phyloP scores from a whole-genome alignment of 2,797 vertebrate genomes.

The Poeciliopsis gracilis region DNA sequence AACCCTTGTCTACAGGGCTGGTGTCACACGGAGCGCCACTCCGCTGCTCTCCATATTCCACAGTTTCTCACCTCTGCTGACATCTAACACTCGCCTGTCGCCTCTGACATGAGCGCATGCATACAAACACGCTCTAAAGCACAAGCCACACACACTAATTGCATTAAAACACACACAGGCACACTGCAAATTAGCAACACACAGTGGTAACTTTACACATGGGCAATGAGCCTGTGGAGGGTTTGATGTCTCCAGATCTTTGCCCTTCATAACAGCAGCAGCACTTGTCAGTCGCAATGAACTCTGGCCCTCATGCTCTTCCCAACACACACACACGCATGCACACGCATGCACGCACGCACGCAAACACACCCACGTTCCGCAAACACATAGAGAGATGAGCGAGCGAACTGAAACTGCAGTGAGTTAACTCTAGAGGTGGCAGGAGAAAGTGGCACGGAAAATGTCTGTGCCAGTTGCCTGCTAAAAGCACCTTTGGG shows the following conservation, averaged over 20 bases:
- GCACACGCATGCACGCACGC: slow-evolving; percentile 30
- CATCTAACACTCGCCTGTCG: slow-evolving; percentile 68
- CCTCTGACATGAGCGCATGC: slow-evolving; percentile 60
- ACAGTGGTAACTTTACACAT: slow-evolving; percentile 40
- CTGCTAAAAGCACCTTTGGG: slow-evolving; percentile 71
- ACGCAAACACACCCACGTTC: slow-evolving; percentile 23
- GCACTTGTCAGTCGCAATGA: slow-evolving; percentile 62
- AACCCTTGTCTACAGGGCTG: slow-evolving; percentile 77
- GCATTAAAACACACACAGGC: slow-evolving; percentile 22
- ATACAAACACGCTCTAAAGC: slow-evolving; percentile 54
- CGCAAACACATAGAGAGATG: slow-evolving; percentile 11
- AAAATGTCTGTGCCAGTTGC: slow-evolving; percentile 71
- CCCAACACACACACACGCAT: slow-evolving; percentile 25
- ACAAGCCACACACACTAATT: slow-evolving; percentile 37
- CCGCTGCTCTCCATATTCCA: slow-evolving; percentile 73
- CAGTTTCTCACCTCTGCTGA: slow-evolving; percentile 74
- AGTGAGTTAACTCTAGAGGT: slow-evolving; percentile 51
- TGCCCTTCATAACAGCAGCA: slow-evolving; percentile 49
- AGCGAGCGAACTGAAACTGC: neutral
- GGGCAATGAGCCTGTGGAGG: slow-evolving; percentile 56
- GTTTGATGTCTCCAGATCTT: slow-evolving; percentile 63
- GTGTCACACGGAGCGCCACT: slow-evolving; percentile 72
- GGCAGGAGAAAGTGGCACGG: slow-evolving; percentile 59
- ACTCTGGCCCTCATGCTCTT: slow-evolving; percentile 40
- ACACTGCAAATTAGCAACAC: slow-evolving; percentile 47